Percentiles rank a stretch among this genome's conserved stretches.
phyloP scores from a whole-genome alignment of 2,888 invertebrate genomes.

The Eudemis profundana region DNA sequence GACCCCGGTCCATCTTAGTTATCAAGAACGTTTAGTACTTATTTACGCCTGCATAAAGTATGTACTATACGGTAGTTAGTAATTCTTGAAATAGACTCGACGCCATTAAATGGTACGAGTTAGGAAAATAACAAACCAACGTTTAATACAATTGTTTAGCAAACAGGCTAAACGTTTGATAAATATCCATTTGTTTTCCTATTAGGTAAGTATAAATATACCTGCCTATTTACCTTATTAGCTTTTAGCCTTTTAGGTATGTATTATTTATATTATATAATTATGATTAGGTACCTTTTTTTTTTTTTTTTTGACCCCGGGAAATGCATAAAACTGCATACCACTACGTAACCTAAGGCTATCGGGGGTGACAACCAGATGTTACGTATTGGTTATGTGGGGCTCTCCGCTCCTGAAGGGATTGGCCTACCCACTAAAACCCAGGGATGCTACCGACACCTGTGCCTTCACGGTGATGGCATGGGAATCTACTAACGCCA shows the following conservation, averaged over 20 bases:
- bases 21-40: slow-evolving; percentile 23
- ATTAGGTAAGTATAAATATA: not conserved
- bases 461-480: too few relatives aligned
- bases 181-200: not conserved
- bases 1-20: slow-evolving; percentile 17
- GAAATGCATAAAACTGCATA: too few relatives aligned
- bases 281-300: too few relatives aligned
- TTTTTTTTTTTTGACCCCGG: too few relatives aligned
- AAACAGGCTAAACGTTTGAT: not conserved
- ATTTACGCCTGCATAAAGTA: slow-evolving; percentile 25
- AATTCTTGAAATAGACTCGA: slow-evolving; percentile 26
- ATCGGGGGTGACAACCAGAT: too few relatives aligned
- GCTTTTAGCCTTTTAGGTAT: too few relatives aligned
- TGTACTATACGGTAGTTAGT: slow-evolving; percentile 14
- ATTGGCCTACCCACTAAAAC: too few relatives aligned
- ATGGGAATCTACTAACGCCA: too few relatives aligned
- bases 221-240: not conserved
- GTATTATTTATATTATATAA: not conserved
- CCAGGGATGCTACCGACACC: too few relatives aligned
- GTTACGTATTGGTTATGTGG: too few relatives aligned
- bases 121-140: slow-evolving; percentile 31
- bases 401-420: too few relatives aligned
- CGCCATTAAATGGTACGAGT: slow-evolving; percentile 27
- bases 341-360: too few relatives aligned
- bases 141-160: slow-evolving; percentile 5